Evolutionary conservation across 2,113 vertebrate genomes (phyloP).

Genomic region (Pachyramphus minor): DNA sequence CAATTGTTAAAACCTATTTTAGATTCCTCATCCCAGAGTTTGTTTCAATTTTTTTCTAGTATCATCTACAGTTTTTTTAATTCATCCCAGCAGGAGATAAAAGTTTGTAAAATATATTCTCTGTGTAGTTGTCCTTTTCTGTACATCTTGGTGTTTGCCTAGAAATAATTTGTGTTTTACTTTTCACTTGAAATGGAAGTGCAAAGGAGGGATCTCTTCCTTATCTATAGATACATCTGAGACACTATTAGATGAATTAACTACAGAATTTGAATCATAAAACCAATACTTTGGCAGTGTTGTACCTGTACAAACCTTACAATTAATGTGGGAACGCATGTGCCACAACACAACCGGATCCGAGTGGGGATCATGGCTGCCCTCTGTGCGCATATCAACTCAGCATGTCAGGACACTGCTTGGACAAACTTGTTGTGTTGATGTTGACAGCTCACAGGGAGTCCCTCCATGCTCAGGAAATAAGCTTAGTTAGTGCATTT

Average conservation of each 20-base stretch:
- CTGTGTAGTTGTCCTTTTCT: background rate
- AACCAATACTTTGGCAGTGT: background rate
- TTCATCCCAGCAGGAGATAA: background rate
- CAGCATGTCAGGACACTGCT: background rate
- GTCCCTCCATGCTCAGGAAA: background rate
- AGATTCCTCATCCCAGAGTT: background rate
- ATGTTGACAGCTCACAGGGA: background rate
- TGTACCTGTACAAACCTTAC: background rate
- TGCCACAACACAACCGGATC: background rate
- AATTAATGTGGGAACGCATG: fast-evolving
- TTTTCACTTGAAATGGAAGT: background rate
- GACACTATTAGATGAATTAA: background rate
- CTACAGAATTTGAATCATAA: background rate
- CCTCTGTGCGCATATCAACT: fast-evolving
- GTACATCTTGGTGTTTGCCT: background rate
- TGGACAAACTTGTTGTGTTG: background rate
- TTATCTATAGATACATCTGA: background rate
- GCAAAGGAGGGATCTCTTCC: background rate
- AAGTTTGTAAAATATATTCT: background rate
- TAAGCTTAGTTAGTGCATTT: background rate
- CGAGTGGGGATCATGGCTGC: fast-evolving
- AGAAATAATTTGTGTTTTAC: background rate
- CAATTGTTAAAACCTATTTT: background rate
- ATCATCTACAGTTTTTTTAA: background rate
- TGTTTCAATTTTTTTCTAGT: background rate